Conservation (phyloP, 2,797 vertebrate genomes). For the Mastacembelus armatus region DNA sequence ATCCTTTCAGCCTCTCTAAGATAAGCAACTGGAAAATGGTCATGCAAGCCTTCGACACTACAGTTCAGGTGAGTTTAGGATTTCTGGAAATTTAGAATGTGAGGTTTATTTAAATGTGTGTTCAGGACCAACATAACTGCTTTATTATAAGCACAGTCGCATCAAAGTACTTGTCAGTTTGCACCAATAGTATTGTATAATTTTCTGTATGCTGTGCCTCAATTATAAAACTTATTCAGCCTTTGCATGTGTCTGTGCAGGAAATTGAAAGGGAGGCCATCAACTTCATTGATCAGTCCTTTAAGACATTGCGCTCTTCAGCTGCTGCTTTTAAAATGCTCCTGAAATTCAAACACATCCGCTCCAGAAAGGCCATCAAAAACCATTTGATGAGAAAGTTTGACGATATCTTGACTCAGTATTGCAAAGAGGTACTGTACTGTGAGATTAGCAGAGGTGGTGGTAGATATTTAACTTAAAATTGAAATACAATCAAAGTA, state of each 20-base stretch:
- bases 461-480: slow-evolving; percentile 8
- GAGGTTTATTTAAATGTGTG: not conserved
- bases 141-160: not conserved
- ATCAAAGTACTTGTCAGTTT: not conserved
- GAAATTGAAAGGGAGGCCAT: slow-evolving; percentile 90
- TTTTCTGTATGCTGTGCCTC: not conserved
- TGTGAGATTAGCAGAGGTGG: slow-evolving; percentile 13
- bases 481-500: not conserved
- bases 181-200: not conserved
- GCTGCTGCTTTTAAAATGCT: slow-evolving; percentile 92
- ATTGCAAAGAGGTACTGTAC: slow-evolving; percentile 92
- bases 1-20: slow-evolving; percentile 86
- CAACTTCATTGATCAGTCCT: slow-evolving; percentile 91
- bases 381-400: slow-evolving; percentile 93
- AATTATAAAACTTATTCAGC: slow-evolving; percentile 17
- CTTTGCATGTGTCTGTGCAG: slow-evolving; percentile 70
- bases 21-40: slow-evolving; percentile 86
- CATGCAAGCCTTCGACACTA: slow-evolving; percentile 87
- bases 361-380: slow-evolving; percentile 86
- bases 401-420: slow-evolving; percentile 89
- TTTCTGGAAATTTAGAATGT: not conserved
- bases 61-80: slow-evolving; percentile 84
- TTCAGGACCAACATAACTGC: not conserved
- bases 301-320: slow-evolving; percentile 91
- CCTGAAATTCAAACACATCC: slow-evolving; percentile 90